Percentiles rank a stretch among this genome's conserved stretches.
Evolutionary conservation across 1,140 invertebrate species (phyloP).

Genomic region (Aphelenchoides avenae): DNA sequence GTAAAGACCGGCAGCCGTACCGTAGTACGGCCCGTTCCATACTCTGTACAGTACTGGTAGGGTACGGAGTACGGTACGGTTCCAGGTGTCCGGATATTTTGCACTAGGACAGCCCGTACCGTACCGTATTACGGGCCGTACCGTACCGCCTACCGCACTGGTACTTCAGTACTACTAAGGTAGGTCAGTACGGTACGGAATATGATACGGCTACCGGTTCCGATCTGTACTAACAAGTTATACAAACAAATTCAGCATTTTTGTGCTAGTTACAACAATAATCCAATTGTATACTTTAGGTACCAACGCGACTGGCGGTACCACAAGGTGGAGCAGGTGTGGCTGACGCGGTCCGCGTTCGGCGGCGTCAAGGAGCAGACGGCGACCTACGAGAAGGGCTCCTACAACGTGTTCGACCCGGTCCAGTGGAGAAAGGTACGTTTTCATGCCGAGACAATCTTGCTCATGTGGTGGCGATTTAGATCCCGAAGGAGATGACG

Average conservation of each 20-base stretch:
- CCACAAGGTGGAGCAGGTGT: constrained; percentile 96
- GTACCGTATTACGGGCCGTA: no score
- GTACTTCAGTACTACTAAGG: constrained; percentile 1
- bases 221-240: no score
- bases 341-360: constrained; percentile 82
- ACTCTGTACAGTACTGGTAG: no score
- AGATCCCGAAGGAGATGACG: constrained; percentile 55
- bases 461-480: not conserved
- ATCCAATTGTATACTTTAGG: constrained; percentile 60
- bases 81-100: no score
- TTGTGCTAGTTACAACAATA: constrained; percentile 14
- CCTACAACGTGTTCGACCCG: constrained; percentile 97
- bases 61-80: no score
- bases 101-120: no score
- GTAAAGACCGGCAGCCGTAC: not conserved
- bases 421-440: constrained; percentile 64
- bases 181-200: not conserved
- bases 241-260: not conserved
- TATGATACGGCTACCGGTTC: no score
- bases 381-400: constrained; percentile 87
- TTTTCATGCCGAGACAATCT: constrained; percentile 5
- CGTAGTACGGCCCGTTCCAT: no score
- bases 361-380: constrained; percentile 72
- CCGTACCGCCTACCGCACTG: no score
- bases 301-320: constrained; percentile 97